These are phyloP conservation scores for Chrysoperla carnea DNA, from an alignment of 1,140 invertebrate species.

Conservation along the genomic window DNA sequence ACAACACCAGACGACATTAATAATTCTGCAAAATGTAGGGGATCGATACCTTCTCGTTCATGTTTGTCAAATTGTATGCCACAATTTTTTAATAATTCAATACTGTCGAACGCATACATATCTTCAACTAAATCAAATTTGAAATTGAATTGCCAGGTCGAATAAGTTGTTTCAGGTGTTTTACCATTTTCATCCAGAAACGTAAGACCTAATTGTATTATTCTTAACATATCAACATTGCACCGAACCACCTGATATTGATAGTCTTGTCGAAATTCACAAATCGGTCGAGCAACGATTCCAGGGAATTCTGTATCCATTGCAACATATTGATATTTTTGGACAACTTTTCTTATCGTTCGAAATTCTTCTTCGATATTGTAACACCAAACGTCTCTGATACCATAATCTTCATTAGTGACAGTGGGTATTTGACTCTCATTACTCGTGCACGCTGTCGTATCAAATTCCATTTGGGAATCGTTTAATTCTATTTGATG, in stretches of 20 bases:
- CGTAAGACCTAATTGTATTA: conserved; percentile 89
- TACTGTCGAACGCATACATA: conserved; percentile 97
- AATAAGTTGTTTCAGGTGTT: conserved; percentile 67
- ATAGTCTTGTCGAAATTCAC: conserved; percentile 87
- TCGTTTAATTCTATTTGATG: background rate
- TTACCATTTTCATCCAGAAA: conserved; percentile 92
- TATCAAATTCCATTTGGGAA: conserved; percentile 16
- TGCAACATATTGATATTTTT: conserved; percentile 90
- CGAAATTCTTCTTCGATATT: conserved; percentile 95
- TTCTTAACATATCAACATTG: conserved; percentile 92
- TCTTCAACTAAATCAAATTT: conserved; percentile 91
- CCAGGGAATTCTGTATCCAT: conserved; percentile 99
- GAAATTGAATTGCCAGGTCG: conserved; percentile 97
- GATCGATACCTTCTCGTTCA: conserved; percentile 94
- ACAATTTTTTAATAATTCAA: conserved; percentile 88
- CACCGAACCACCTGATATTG: conserved; percentile 88
- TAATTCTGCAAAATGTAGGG: conserved; percentile 89
- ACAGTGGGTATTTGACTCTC: conserved; percentile 33
- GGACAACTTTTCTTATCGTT: conserved; percentile 80
- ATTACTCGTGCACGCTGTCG: conserved; percentile 22
- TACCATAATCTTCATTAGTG: conserved; percentile 86
- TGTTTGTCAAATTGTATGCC: conserved; percentile 96
- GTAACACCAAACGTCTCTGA: conserved; percentile 92
- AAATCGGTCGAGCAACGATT: conserved; percentile 91
- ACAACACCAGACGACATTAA: conserved; percentile 94